Evolutionary conservation across 2,797 vertebrate genomes (phyloP), one percentile per base, ranked within the genome.

Genomic region (Sibirionetta formosa): DNA sequence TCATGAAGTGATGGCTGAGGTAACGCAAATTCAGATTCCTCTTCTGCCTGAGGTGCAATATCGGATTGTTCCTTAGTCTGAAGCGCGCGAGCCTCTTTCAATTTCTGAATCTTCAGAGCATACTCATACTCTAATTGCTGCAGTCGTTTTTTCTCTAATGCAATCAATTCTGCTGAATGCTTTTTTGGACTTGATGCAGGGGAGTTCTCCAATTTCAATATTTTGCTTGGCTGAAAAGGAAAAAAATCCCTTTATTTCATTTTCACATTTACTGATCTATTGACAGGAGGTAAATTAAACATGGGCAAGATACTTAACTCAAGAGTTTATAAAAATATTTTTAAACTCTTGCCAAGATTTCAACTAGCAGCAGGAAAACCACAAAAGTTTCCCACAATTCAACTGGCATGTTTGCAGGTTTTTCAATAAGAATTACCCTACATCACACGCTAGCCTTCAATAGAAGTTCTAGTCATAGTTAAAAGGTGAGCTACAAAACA

Each of bases 1-100:
- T 99, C 99, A 54, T 99, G 99, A 83, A 99, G 98, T 0, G 99
- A 99, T 19, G 99, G 99, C 84, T 99, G 99, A 48, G 99, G 99
- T 70, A 99, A 96, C 6, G 98, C 86, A 97, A 99, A 99, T 61
- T 99, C 97, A 82, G 95, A 97, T 42, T 98, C 98, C 85, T 98
- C 97, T 89, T 98, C 98, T 3, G 91, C n/a, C 13, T 97, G 94
- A 14, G 96, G 97, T 31, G 87, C 9, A 2, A 92, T 23, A 90
- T 91, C 94, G 64, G 94, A 94, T 42, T 98, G 94, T 11, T 98
- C 98, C 88, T 98, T 98, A 93, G 98, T 98, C 82, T 98, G 98
- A 90, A 98, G 97, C 0, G 99, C 99, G 19, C 99, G 99, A 3
- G 99, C 99, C 97, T 99, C 99, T 96, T 99, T 99, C 61, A 99